Conservation (phyloP, 2,113 vertebrate genomes). For the Glareola pratincola region DNA sequence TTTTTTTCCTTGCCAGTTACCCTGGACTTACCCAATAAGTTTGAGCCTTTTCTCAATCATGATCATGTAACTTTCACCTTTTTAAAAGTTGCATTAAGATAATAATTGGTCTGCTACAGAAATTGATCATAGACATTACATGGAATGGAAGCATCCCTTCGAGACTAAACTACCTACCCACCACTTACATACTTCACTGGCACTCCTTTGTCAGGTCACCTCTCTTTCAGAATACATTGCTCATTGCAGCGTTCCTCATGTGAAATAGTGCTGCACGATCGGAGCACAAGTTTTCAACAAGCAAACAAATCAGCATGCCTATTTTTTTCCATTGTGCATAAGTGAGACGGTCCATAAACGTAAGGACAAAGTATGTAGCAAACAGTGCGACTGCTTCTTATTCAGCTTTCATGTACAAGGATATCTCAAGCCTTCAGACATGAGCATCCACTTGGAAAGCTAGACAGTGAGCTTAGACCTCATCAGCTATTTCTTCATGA, state of each 20-base stretch:
- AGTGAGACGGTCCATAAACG: neutral
- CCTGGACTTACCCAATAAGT: neutral
- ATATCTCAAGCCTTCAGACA: neutral
- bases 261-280: neutral
- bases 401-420: neutral
- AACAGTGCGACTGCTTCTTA: neutral
- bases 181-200: neutral
- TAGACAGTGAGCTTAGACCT: neutral
- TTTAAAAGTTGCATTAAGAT: neutral
- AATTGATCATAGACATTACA: rapidly evolving
- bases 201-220: neutral
- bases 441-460: neutral
- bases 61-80: neutral
- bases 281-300: neutral
- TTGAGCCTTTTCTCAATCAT: neutral
- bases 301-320: neutral
- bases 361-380: neutral
- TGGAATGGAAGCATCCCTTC: neutral
- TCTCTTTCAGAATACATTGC: neutral
- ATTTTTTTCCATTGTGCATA: neutral
- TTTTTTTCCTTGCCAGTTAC: neutral
- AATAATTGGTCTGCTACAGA: neutral
- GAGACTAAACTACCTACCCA: neutral
- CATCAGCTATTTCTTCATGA: neutral
- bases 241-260: neutral